Conservation (phyloP, 1,140 invertebrate genomes). For the Aphaenogaster rudis region DNA sequence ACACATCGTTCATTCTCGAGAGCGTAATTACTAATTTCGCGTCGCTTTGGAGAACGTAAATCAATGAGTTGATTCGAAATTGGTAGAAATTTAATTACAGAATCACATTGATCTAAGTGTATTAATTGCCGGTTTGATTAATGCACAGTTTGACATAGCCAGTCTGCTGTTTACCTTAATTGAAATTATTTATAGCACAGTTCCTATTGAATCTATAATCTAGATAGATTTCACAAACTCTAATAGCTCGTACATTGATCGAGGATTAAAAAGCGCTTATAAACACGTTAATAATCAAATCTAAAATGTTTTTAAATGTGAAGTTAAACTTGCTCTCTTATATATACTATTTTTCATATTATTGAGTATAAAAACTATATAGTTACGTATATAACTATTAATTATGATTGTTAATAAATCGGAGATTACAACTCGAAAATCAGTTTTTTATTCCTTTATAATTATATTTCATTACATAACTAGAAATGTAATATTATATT, state of each 20-base stretch:
- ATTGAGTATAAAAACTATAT: background rate
- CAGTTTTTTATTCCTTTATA: background rate
- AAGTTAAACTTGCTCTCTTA: background rate
- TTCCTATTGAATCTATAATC: slow-evolving; percentile 11
- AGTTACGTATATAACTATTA: background rate
- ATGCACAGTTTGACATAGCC: slow-evolving; percentile 14
- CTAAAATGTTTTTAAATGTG: background rate
- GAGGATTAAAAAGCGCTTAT: background rate
- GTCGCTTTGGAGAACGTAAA: slow-evolving; percentile 25
- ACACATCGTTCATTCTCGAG: slow-evolving; percentile 36
- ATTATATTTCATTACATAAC: background rate
- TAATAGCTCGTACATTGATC: background rate
- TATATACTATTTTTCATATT: background rate
- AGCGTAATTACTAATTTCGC: slow-evolving; percentile 38
- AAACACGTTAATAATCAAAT: background rate
- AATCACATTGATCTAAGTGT: slow-evolving; percentile 24
- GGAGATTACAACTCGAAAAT: background rate
- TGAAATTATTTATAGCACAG: slow-evolving; percentile 23
- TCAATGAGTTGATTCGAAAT: slow-evolving; percentile 33
- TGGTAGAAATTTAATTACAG: slow-evolving; percentile 51
- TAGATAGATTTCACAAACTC: background rate
- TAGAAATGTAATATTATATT: background rate
- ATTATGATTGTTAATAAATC: background rate
- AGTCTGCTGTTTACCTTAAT: slow-evolving; percentile 15
- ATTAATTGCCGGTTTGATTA: slow-evolving; percentile 39